Evolutionary conservation across 2,113 vertebrate species (phyloP), one percentile per base, ranked within the genome.

Genomic region (Formicarius rufipectus): DNA sequence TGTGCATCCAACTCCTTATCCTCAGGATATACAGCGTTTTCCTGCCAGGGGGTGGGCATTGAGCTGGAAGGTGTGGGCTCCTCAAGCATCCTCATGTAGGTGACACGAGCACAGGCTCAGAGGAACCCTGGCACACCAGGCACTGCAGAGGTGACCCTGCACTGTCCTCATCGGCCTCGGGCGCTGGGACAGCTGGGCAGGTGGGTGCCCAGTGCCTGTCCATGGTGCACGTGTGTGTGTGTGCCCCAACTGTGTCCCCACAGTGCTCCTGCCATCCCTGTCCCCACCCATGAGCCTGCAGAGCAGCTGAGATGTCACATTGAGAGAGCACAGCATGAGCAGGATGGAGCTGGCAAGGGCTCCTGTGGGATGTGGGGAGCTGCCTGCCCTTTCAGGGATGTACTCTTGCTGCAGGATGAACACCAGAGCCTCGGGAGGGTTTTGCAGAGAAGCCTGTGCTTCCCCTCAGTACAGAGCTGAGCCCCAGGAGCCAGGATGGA

Each of bases 201-300:
- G 40, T 2, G 0, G 8, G 31, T 44, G 62, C 66, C 22, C 62
- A 62, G 58, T 17, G 22, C 49, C 52, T 2, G 0, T 28, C 7
- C 3, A 1, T 0, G 1, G 35, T n/a, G n/a, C 10, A 7, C 35
- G 6, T 0, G 1, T 21, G 30, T 45, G 22, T 1, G 0, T 2
- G 59, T 87, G 68, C 3, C 35, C 64, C 50, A 17, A 47, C 58
- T 7, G 7, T 3, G 0, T 30, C 44, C 31, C 24, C 3, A 0
- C 0, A 0, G 27, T 15, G 35, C 84, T 71, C 27, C 63, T 0
- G 1, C 33, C 0, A 1, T 24, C 40, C 68, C 59, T 7, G 50
- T 56, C 18, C 39, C 14, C 4, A 1, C 20, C 20, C 2, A 0
- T 0, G 10, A 42, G 35, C 63, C 67, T 16, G 68, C 3, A 0